Conservation (phyloP, 2,797 vertebrate genomes). For the Thunnus albacares region DNA sequence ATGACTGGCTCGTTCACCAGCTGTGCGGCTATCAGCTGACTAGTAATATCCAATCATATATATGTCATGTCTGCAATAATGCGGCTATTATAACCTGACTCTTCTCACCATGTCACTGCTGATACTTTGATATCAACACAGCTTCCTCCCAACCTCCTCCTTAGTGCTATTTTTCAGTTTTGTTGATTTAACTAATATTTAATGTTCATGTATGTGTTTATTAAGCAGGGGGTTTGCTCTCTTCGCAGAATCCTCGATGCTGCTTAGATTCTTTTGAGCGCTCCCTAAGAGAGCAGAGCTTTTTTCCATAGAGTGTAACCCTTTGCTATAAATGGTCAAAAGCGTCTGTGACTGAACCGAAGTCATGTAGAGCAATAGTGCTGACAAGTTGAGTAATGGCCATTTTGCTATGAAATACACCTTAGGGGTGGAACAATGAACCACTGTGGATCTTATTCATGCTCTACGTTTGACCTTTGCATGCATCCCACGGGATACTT, state of each 20-base stretch:
- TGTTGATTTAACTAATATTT: background rate
- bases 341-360: background rate
- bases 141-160: background rate
- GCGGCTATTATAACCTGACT: background rate
- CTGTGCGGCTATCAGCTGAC: background rate
- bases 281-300: no score
- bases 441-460: background rate
- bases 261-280: background rate
- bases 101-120: background rate
- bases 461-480: slow-evolving; percentile 24
- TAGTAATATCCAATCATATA: background rate
- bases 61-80: background rate
- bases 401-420: background rate
- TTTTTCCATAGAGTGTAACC: background rate
- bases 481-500: slow-evolving; percentile 8
- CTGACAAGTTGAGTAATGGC: slow-evolving; percentile 20
- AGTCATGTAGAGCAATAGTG: background rate
- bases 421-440: slow-evolving; percentile 3
- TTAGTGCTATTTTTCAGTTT: background rate
- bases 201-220: background rate
- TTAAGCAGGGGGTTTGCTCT: no score
- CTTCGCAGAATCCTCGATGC: no score
- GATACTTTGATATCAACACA: background rate
- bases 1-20: background rate
- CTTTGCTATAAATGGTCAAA: background rate